A percentile compares a stretch with the other conserved stretches of the same genome.
Evolutionary conservation across 1,140 invertebrate genomes (phyloP).

Genomic region (Scaptomyza graminum): DNA sequence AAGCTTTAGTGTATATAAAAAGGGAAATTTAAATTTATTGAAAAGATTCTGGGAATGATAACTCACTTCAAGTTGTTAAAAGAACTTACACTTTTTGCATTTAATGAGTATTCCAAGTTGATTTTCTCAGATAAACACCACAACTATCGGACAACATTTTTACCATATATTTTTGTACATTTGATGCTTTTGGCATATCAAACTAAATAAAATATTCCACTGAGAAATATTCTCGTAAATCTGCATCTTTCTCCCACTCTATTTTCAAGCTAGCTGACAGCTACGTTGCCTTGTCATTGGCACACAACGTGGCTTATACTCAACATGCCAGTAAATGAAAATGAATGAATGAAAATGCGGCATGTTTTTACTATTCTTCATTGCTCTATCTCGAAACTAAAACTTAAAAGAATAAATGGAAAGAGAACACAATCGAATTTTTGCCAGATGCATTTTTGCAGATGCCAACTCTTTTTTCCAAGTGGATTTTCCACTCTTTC

Average conservation of each 20-base stretch:
- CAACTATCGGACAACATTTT: too few species aligned
- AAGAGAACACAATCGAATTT: conserved; percentile 61
- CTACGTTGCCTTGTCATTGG: conserved; percentile 54
- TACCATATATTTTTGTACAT: too few species aligned
- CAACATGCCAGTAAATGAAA: conserved; percentile 64
- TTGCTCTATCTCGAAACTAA: conserved; percentile 28
- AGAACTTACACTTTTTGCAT: too few species aligned
- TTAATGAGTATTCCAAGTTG: too few species aligned
- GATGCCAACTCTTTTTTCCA: conserved; percentile 46
- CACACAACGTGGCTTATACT: conserved; percentile 42
- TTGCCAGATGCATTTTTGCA: conserved; percentile 64
- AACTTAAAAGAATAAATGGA: conserved; percentile 24
- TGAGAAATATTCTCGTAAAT: conserved; percentile 2
- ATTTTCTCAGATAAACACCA: too few species aligned
- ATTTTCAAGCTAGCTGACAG: conserved; percentile 35
- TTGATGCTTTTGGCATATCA: conserved; percentile 10
- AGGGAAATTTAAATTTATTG: neutral
- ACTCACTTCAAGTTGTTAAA: too few species aligned
- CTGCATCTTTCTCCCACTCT: conserved; percentile 9
- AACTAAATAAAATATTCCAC: conserved; percentile 46
- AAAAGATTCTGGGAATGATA: too few species aligned
- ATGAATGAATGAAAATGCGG: conserved; percentile 62
- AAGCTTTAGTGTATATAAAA: neutral
- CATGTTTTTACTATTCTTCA: conserved; percentile 49
- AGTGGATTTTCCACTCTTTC: neutral